Evolutionary conservation across 1,140 invertebrate species (phyloP), one percentile per base, ranked within the genome.

Genomic region (Marisa cornuarietis): DNA sequence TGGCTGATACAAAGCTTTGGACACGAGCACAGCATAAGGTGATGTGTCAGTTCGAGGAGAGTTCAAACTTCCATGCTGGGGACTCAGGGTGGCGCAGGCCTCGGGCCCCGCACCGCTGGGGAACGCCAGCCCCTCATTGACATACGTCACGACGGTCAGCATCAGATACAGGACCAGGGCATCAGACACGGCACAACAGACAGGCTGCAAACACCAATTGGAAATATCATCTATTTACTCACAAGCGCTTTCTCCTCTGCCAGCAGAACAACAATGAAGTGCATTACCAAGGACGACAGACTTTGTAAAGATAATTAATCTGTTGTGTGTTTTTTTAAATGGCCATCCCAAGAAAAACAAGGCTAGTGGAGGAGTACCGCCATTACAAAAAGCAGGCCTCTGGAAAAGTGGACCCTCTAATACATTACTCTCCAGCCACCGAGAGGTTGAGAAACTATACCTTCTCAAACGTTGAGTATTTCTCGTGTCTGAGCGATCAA

Each of bases 21-120:
- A 74, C 18, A 81, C 80, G 6, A 81, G 76, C 4, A 81, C 71
- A 9, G 78, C 80, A 71, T 74, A 81, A 18, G 80, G 80, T 5
- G 71, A 75, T 24, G 71, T 42, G 1, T 73, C 49, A 1, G 66
- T 51, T 24, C 71, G n/a, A 22, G 80, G 51, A 11, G 22, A 9
- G 52, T n/a, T 61, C 54, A 58, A 18, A n/a, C 22, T 14, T 1
- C 71, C 69, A 63, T 81, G 80, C 6, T 42, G 24, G 14, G 80
- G 80, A 16, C 0, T 42, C 76, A 81, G 71, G 62, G 49, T 78
- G n/a, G 66, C 63, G 26, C 80, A 81, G 8, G 80, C 49, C 20
- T 69, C 62, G 52, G n/a, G 20, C 24, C 58, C 69, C 8, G 76
- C 31, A 5, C 76, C 76, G 8, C 16, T 24, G 13, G 76, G 51